A percentile compares a stretch with the other conserved stretches of the same genome.
These are phyloP conservation scores for Campylomormyrus numenius DNA, from an alignment of 2,113 vertebrate species.

Conservation along the genomic window DNA sequence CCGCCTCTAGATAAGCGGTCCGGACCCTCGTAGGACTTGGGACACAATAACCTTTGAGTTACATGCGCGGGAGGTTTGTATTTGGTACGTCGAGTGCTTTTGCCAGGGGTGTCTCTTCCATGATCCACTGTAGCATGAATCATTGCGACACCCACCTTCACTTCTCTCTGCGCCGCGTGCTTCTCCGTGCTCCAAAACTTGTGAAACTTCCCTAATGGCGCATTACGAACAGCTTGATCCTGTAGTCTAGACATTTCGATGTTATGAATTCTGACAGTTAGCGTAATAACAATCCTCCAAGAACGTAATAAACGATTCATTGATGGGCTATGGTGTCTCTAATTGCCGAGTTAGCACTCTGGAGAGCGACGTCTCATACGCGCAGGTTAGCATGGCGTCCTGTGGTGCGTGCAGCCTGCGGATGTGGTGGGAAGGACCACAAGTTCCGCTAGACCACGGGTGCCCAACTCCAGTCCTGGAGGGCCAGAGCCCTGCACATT, in stretches of 20 bases:
- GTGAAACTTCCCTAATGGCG: not conserved
- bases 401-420: not conserved
- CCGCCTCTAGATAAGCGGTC: not conserved
- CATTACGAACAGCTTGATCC: not conserved
- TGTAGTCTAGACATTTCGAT: not conserved
- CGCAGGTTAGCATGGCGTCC: not conserved
- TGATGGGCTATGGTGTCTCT: not conserved
- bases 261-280: not conserved
- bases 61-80: not conserved
- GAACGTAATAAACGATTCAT: not conserved
- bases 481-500: too few species aligned
- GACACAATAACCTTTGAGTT: not conserved
- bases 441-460: not conserved
- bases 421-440: not conserved
- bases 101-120: not conserved
- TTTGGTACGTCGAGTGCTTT: not conserved
- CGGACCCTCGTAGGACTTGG: not conserved
- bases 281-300: not conserved
- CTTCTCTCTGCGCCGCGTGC: not conserved
- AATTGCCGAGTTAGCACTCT: not conserved
- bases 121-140: not conserved
- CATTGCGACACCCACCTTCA: not conserved
- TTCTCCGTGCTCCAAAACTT: not conserved
- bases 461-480: too few species aligned
- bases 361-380: not conserved